Evolutionary conservation across 2,888 invertebrate species (phyloP), one percentile per base, ranked within the genome.

Genomic region (Acanthosepion lycidas): DNA sequence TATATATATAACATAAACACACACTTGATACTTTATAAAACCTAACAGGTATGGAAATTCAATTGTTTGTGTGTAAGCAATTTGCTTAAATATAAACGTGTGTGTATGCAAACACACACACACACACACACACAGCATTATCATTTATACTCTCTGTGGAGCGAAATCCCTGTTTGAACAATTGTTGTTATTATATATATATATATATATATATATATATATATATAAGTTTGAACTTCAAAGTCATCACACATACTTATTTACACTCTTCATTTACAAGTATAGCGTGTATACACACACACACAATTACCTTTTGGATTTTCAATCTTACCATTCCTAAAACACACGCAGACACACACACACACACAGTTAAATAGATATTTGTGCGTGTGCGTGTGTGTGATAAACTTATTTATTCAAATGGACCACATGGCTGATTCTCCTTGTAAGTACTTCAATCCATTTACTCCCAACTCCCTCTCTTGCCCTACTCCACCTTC

Each of bases 1-100:
- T 92, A 33, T 92, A 33, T 92, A 92, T 92, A 92, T 92, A n/a
- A n/a, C n/a, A n/a, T n/a, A n/a, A n/a, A n/a, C 20, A 51, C 51
- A 12, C 51, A 51, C 51, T 42, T 42, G 42, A 42, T 42, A 42
- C 42, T 42, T 42, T 42, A 42, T 42, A 42, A 42, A 42, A 42
- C 42, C 42, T 42, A 42, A 42, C 42, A 42, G 42, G 42, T 42
- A 42, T 42, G 42, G 2, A 42, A 42, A 42, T 42, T 42, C 42
- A 42, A 42, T 42, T 42, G 42, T 42, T 42, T 42, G 42, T 42
- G 42, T 42, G 42, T 42, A 42, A 42, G 42, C 42, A 42, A 42
- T 42, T 42, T 42, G 42, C 42, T 42, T 42, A 91, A 12, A 20
- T 42, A 92, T 42, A 48, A 12, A 15, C 42, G 9, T 92, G n/a